Evolutionary conservation across 2,888 invertebrate species (phyloP).

Genomic region (Amphipoea lucens): DNA sequence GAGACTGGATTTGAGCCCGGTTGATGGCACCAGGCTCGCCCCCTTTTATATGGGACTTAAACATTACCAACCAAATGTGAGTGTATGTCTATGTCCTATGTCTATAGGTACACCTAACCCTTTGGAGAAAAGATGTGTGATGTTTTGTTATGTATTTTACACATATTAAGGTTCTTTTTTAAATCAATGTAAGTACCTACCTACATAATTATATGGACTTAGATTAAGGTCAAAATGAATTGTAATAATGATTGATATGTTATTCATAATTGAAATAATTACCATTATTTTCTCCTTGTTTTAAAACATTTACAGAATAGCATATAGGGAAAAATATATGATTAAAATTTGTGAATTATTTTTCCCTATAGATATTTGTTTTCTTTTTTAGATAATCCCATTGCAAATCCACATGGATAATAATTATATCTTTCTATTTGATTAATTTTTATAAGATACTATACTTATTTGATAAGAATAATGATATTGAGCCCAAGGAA

Average conservation of each 20-base stretch:
- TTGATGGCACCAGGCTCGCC: no score
- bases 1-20: neutral
- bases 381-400: neutral
- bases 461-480: neutral
- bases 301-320: neutral
- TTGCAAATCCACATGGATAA: neutral
- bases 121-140: neutral
- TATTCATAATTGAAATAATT: neutral
- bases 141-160: neutral
- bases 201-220: neutral
- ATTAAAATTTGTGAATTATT: neutral
- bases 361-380: neutral
- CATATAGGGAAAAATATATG: neutral
- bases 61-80: neutral
- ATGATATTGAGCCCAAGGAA: neutral
- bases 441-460: slow-evolving; percentile 7
- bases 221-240: neutral
- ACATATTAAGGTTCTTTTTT: neutral
- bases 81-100: no score
- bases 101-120: no score
- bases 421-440: neutral
- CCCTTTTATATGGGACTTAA: neutral
- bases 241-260: neutral
- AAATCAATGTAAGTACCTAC: neutral
- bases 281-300: neutral